These are phyloP conservation scores for Pedetes capensis DNA, from an alignment of 2,113 vertebrate genomes.

Conservation along the genomic window DNA sequence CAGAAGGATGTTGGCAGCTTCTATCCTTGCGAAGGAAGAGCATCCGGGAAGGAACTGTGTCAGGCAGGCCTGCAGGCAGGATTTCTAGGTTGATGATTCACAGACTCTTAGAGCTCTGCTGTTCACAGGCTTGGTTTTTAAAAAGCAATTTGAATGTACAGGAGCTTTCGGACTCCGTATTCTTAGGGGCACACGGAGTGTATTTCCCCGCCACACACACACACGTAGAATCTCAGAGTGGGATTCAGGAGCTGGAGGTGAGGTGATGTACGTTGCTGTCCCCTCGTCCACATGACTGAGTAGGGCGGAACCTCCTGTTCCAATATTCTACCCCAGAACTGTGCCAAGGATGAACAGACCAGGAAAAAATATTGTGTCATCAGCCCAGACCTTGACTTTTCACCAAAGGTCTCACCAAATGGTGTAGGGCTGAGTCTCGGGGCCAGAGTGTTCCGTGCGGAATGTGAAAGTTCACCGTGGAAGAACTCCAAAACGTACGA, in stretches of 20 bases:
- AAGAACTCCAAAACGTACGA: slow-evolving; percentile 31
- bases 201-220: accelerated
- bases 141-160: background rate
- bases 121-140: slow-evolving; percentile 27
- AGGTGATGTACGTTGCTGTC: background rate
- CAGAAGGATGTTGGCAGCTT: slow-evolving; percentile 63
- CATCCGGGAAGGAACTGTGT: slow-evolving; percentile 51
- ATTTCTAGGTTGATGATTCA: slow-evolving; percentile 64
- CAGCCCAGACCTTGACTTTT: slow-evolving; percentile 41
- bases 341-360: slow-evolving; percentile 52
- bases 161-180: background rate
- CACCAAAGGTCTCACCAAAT: slow-evolving; percentile 44
- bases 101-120: background rate
- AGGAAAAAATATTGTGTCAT: slow-evolving; percentile 36
- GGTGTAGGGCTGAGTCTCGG: background rate
- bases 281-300: background rate
- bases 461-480: background rate
- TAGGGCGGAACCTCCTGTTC: background rate
- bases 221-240: background rate
- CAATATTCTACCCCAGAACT: background rate
- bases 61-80: slow-evolving; percentile 53
- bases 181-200: background rate
- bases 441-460: background rate
- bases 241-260: background rate
- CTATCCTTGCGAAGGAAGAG: slow-evolving; percentile 50